These are phyloP conservation scores for Apodemia mormo DNA, from an alignment of 2,888 invertebrate species.

Conservation along the genomic window DNA sequence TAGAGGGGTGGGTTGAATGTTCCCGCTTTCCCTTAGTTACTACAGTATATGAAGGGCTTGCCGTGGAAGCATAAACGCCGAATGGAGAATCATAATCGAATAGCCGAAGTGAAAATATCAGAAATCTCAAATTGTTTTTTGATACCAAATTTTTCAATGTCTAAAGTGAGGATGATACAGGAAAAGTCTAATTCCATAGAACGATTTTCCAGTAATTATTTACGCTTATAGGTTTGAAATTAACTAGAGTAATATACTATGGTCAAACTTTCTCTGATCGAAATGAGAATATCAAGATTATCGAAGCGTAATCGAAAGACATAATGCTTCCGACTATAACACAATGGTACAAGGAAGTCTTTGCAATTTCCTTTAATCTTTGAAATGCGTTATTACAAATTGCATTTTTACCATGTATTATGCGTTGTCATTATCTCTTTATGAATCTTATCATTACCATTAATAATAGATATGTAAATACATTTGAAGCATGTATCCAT, in stretches of 20 bases:
- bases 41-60: slow-evolving; percentile 13
- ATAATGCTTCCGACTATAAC: slow-evolving; percentile 60
- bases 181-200: not conserved
- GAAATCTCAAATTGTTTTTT: not conserved
- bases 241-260: slow-evolving; percentile 33
- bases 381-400: slow-evolving; percentile 1
- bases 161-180: not conserved
- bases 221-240: slow-evolving; percentile 31
- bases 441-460: not conserved
- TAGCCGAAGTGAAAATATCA: not conserved
- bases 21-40: slow-evolving; percentile 14
- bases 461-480: not conserved
- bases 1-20: slow-evolving; percentile 1
- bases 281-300: slow-evolving; percentile 66
- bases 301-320: slow-evolving; percentile 65
- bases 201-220: not conserved
- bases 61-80: slow-evolving; percentile 6
- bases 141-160: not conserved
- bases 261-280: slow-evolving; percentile 62
- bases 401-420: not conserved
- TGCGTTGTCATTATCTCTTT: not conserved
- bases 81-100: not conserved
- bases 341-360: slow-evolving; percentile 51
- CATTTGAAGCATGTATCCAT: not conserved
- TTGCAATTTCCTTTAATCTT: slow-evolving; percentile 39